These are phyloP conservation scores for Platysternon megacephalum DNA, from an alignment of 2,113 vertebrate genomes.

Conservation along the genomic window DNA sequence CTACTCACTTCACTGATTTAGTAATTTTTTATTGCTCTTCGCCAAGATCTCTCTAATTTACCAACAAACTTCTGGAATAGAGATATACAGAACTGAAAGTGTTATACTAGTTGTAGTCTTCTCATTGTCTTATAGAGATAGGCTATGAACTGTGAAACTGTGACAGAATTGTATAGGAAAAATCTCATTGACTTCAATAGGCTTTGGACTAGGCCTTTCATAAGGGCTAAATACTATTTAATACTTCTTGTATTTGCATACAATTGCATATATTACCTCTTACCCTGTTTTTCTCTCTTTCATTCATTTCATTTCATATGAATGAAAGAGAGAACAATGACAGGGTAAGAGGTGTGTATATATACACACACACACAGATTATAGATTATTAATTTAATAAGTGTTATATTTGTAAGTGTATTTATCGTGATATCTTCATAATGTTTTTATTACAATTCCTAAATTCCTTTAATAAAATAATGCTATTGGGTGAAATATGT, in stretches of 20 bases:
- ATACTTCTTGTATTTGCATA: too few relatives aligned
- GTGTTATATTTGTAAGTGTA: background rate
- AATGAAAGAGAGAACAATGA: too few relatives aligned
- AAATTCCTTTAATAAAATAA: background rate
- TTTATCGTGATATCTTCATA: background rate
- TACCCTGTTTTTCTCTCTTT: background rate
- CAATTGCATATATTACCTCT: background rate
- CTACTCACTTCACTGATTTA: background rate
- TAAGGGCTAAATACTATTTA: background rate
- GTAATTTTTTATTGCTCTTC: background rate
- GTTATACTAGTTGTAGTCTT: background rate
- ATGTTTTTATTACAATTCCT: background rate
- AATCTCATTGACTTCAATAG: background rate
- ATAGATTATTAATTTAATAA: background rate
- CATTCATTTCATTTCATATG: too few relatives aligned
- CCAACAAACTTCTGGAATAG: background rate
- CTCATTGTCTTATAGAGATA: background rate
- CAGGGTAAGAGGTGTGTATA: too few relatives aligned
- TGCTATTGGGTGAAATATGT: background rate
- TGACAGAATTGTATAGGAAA: background rate
- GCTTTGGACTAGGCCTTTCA: background rate
- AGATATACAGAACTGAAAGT: background rate
- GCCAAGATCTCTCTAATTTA: background rate
- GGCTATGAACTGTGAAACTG: background rate
- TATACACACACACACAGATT: too few relatives aligned